Evolutionary conservation across 2,113 vertebrate species (phyloP).

Genomic region (Zeus faber): DNA sequence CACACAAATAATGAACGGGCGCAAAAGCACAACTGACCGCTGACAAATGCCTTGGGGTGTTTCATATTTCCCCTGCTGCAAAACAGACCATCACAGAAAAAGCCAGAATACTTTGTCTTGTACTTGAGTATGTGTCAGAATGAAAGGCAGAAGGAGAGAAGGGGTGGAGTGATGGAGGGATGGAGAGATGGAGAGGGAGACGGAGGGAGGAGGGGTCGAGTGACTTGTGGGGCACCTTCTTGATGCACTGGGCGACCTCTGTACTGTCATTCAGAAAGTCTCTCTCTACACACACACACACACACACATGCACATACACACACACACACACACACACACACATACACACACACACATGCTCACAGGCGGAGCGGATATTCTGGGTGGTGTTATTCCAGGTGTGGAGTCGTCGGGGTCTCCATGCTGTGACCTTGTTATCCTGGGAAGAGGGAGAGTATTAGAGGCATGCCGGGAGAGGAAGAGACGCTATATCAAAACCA

Average conservation of each 20-base stretch:
- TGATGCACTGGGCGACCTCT: conserved; percentile 32
- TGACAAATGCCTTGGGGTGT: conserved; percentile 64
- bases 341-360: conserved; percentile 49
- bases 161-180: not conserved
- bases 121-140: conserved; percentile 56
- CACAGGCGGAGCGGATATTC: conserved; percentile 47
- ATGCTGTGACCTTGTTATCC: not conserved
- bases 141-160: conserved; percentile 5
- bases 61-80: conserved; percentile 62
- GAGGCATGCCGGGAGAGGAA: not conserved
- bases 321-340: conserved; percentile 21
- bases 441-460: not conserved
- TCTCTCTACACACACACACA: conserved; percentile 48
- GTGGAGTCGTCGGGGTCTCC: not conserved
- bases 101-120: conserved; percentile 22
- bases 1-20: conserved; percentile 13
- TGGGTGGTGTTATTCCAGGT: not conserved
- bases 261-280: conserved; percentile 59
- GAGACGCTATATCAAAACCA: not conserved
- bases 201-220: not conserved
- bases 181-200: not conserved
- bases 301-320: conserved; percentile 46
- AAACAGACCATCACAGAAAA: conserved; percentile 34
- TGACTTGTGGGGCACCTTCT: conserved; percentile 27
- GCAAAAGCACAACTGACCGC: conserved; percentile 43